A percentile compares a stretch with the other conserved stretches of the same genome.
Evolutionary conservation across 37 sponge, comb jelly and placozoan species (phyloP).

Genomic region (Tethya wilhelma): DNA sequence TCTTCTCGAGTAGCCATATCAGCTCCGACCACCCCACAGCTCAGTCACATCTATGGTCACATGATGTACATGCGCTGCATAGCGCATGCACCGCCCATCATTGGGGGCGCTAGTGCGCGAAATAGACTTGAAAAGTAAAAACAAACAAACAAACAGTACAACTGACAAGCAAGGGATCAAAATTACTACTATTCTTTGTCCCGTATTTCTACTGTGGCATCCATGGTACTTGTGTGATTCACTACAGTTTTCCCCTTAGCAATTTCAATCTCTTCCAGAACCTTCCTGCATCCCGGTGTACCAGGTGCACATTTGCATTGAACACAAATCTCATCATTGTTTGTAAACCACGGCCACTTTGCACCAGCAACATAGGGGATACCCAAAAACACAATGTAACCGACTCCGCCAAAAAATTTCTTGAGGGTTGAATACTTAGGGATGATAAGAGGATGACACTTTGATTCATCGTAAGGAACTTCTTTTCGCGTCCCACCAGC

Average conservation of each 20-base stretch:
- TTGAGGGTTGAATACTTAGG: conserved; percentile 16
- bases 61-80: too few species aligned
- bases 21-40: neutral
- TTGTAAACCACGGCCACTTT: conserved; percentile 8
- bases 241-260: neutral
- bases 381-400: neutral
- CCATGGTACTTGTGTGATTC: conserved; percentile 1
- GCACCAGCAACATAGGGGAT: neutral
- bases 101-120: too few species aligned
- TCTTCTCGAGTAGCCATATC: neutral
- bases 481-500: neutral
- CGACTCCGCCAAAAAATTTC: conserved; percentile 4
- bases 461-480: conserved; percentile 17
- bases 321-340: conserved; percentile 1
- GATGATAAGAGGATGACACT: conserved; percentile 39
- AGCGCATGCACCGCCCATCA: too few species aligned
- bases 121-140: too few species aligned
- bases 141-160: too few species aligned
- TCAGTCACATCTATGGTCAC: neutral
- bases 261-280: neutral
- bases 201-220: too few species aligned
- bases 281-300: neutral
- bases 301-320: conserved; percentile 11
- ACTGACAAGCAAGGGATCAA: too few species aligned
- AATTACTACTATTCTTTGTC: too few species aligned